Base-by-base conservation (phyloP, 1,140 invertebrate species). In the Heterodera carotae region DNA sequence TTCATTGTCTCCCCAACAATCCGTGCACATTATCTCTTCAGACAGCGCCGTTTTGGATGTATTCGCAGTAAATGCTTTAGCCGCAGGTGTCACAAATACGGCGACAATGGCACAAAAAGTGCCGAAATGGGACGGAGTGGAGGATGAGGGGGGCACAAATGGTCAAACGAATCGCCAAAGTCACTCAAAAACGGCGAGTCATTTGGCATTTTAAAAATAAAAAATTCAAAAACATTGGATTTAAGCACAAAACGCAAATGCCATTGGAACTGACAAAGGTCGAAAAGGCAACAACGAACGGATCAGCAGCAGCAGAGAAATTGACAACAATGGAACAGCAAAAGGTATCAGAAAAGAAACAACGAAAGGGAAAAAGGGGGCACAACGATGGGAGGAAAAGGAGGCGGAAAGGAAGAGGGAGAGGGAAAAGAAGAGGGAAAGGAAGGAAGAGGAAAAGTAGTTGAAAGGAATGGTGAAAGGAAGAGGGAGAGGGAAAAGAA, bases 41-140 rank as follows among this genome's bases (percentile, higher is more conserved):
- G 71, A 64, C 59, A 74, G 36, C 31, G 71, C 59, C 59, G 71
- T 74, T 29, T 56, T 74, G 71, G 71, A 74, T 34, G 64, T 74
- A 33, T 64, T 74, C 36, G 53, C 53, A 27, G 33, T 53, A 27
- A 71, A 71, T 71, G 29, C 29, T 22, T 72, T 31, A 22, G 27
- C 18, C n/a, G n/a, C n/a, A 4, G 22, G 29, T 53, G 48, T 0
- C 3, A 22, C 12, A 18, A 53, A 53, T 22, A 22, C 48, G 25
- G 33, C 4, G 60, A 62, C 60, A 25, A 62, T 22, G 39, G 39
- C 39, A 43, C 39, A 43, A 43, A 43, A n/a, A n/a, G n/a, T n/a
- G n/a, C n/a, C n/a, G n/a, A n/a, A n/a, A n/a, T n/a, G n/a, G n/a
- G n/a, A n/a, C n/a, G n/a, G n/a, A n/a, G n/a, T n/a, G n/a, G n/a